These are phyloP conservation scores for Odontamblyopus lacepedii DNA, from an alignment of 2,797 vertebrate genomes.

Conservation along the genomic window DNA sequence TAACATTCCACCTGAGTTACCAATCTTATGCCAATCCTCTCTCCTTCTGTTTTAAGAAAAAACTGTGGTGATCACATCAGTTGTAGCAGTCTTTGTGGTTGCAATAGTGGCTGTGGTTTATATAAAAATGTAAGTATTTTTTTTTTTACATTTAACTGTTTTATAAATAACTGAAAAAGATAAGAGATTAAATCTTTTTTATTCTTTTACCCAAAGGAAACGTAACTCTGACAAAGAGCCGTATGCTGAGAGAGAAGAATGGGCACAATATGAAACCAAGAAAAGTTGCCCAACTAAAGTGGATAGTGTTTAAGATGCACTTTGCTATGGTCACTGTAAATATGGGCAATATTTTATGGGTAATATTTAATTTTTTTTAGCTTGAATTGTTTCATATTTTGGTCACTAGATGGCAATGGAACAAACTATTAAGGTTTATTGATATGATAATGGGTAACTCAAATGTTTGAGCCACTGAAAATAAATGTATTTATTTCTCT, in stretches of 20 bases:
- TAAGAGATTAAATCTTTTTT: not conserved
- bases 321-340: not conserved
- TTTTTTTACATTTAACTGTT: constrained; percentile 11
- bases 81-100: constrained; percentile 56
- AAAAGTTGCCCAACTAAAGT: constrained; percentile 35
- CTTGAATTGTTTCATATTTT: not conserved
- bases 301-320: constrained; percentile 15
- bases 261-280: constrained; percentile 33
- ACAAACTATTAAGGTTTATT: not conserved
- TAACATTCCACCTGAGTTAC: not conserved
- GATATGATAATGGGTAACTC: not conserved
- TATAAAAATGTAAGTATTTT: constrained; percentile 66
- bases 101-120: constrained; percentile 51
- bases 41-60: constrained; percentile 50
- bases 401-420: constrained; percentile 4
- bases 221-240: constrained; percentile 51
- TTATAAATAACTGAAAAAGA: not conserved
- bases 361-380: not conserved
- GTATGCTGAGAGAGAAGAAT: constrained; percentile 58
- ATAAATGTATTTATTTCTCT: constrained; percentile 6
- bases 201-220: constrained; percentile 42
- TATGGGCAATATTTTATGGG: not conserved
- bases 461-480: constrained; percentile 7
- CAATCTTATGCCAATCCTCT: not conserved
- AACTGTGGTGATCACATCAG: constrained; percentile 58